Evolutionary conservation across 1,140 invertebrate species (phyloP).

Genomic region (Bombus ignitus): DNA sequence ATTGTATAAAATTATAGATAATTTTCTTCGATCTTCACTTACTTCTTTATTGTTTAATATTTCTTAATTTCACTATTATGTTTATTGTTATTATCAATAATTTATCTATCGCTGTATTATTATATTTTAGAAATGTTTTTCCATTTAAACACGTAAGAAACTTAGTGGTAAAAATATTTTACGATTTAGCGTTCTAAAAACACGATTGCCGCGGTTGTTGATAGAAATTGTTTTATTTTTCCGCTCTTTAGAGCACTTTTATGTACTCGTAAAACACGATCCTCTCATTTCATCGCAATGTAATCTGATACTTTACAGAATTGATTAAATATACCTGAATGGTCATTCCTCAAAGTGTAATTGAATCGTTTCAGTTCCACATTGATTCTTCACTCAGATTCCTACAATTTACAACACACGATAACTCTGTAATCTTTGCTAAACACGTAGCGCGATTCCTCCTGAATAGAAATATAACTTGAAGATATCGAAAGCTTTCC

Average conservation of each 20-base stretch:
- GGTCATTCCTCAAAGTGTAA: neutral
- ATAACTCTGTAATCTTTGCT: neutral
- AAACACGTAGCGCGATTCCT: neutral
- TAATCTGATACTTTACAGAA: neutral
- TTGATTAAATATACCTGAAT: neutral
- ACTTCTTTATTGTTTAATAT: too few species aligned
- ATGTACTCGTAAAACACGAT: neutral
- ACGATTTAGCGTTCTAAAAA: neutral
- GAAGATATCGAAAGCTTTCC: constrained; percentile 3
- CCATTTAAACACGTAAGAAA: too few species aligned
- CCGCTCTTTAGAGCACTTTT: neutral
- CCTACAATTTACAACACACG: neutral
- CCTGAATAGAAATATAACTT: constrained; percentile 2
- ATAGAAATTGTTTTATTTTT: neutral
- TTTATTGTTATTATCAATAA: too few species aligned
- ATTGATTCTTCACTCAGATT: neutral
- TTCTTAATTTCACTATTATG: too few species aligned
- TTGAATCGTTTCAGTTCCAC: neutral
- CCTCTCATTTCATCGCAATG: neutral
- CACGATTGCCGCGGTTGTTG: neutral
- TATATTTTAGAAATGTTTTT: too few species aligned
- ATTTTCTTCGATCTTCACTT: too few species aligned
- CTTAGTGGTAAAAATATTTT: too few species aligned
- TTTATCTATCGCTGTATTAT: too few species aligned
- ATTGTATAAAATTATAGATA: too few species aligned